Conservation (phyloP, 2,797 vertebrate species). For the Pampus argenteus region DNA sequence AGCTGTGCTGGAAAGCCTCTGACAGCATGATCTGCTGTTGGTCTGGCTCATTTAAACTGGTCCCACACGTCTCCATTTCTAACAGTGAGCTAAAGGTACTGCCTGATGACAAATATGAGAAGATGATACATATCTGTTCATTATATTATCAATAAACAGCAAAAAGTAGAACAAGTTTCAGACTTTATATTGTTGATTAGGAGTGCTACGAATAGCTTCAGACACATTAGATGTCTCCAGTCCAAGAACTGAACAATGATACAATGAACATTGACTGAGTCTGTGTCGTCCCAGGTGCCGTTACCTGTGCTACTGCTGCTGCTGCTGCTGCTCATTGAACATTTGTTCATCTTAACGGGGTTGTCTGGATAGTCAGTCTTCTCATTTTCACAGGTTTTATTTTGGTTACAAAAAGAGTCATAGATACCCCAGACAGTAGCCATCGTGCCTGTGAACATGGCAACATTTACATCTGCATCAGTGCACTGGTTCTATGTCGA, state of each 20-base stretch:
- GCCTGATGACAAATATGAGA: conserved; percentile 63
- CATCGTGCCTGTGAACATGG: conserved; percentile 74
- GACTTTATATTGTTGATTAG: background rate
- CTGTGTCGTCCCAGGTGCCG: background rate
- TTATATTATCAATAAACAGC: background rate
- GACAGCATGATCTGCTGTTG: conserved; percentile 82
- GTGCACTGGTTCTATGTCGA: background rate
- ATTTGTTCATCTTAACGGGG: conserved; percentile 17
- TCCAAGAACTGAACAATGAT: background rate
- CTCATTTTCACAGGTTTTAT: conserved; percentile 34
- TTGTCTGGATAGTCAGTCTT: background rate
- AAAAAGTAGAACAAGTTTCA: background rate
- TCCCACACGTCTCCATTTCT: conserved; percentile 43
- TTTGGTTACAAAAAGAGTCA: conserved; percentile 70
- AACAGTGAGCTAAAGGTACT: conserved; percentile 72
- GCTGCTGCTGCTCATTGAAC: background rate
- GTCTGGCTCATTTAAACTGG: conserved; percentile 59
- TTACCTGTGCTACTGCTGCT: conserved; percentile 36
- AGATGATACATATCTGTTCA: background rate
- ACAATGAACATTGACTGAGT: background rate
- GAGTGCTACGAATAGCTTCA: background rate
- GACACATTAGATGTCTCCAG: background rate
- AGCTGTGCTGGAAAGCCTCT: conserved; percentile 83
- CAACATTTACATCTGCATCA: background rate
- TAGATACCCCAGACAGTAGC: conserved; percentile 88